Evolutionary conservation across 2,113 vertebrate species (phyloP), one percentile per base, ranked within the genome.

Genomic region (Podarcis muralis): DNA sequence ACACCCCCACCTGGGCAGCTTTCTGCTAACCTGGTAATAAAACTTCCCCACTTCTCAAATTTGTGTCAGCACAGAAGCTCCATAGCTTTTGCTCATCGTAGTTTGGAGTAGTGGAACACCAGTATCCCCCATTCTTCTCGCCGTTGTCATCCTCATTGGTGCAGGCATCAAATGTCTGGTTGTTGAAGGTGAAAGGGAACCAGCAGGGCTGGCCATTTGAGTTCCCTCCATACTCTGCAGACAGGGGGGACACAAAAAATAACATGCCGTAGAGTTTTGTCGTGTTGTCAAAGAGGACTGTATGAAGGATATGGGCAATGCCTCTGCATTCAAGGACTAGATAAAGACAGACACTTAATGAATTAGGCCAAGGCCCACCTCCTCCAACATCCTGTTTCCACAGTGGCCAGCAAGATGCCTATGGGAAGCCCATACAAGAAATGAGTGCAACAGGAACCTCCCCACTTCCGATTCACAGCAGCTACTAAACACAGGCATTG

Each of bases 81-180:
- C 90, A 98, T 93, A 53, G 48, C 48, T 94, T 93, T 57, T 79
- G 91, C 92, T 98, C 97, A 92, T 98, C 97, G 94, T 94, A 98
- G 93, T 94, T 96, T 68, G 5, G 35, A 79, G 97, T 98, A 40
- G 97, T 98, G 90, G 97, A 90, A 75, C 97, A 98, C 97, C 97
- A 98, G 91, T 95, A 96, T 86, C 96, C 96, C 4, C 96, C 95
- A 69, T 97, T 97, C 69, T 97, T 74, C 12, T 35, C 18, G 5
- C n/a, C n/a, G 18, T 6, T 2, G 0, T 74, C 97, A 68, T 97
- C 97, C 25, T 97, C 97, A 69, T 95, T 94, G 69, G 97, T 98
- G 86, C 97, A 98, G 9, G 92, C 84, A 66, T 95, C 57, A 89
- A 96, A 98, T 57, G 89, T 91, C 11, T 94, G 4, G 0, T 89